Conservation (phyloP, 2,888 invertebrate genomes). For the Stratiomys singularior region DNA sequence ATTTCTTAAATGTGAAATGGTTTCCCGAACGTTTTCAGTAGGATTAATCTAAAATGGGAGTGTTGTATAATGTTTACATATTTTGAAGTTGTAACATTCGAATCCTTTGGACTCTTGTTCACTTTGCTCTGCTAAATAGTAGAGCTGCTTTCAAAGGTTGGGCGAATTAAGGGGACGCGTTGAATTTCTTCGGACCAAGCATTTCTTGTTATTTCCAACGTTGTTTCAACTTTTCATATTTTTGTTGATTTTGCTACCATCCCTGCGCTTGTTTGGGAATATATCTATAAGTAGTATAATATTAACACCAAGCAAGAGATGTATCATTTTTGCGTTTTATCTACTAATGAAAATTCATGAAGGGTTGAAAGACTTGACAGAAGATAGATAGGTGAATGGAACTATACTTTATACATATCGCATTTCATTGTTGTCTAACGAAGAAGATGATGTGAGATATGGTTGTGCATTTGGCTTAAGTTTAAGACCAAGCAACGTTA, state of each 20-base stretch:
- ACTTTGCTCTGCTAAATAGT: not conserved
- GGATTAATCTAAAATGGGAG: slow-evolving; percentile 32
- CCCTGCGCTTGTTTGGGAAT: too few species aligned
- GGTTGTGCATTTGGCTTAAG: slow-evolving; percentile 4
- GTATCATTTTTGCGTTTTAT: slow-evolving; percentile 17
- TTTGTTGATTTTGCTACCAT: not conserved
- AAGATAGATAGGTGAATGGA: not conserved
- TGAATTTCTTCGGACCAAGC: not conserved
- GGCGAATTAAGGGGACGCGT: not conserved
- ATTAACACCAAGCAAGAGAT: not conserved
- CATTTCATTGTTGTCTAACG: not conserved
- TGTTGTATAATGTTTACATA: slow-evolving; percentile 10
- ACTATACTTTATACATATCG: not conserved
- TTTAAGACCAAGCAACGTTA: not conserved
- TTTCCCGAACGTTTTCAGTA: slow-evolving; percentile 20
- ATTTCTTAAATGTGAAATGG: slow-evolving; percentile 8
- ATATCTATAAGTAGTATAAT: not conserved
- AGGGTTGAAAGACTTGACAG: slow-evolving; percentile 18
- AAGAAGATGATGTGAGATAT: not conserved
- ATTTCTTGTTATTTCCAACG: not conserved
- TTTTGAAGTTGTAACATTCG: not conserved
- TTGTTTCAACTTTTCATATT: not conserved
- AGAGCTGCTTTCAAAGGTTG: not conserved
- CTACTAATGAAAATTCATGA: slow-evolving; percentile 40
- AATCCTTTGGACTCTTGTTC: too few species aligned